Conservation (phyloP, 92 coral and sea anemone genomes). For the Zoanthus solanderi region DNA sequence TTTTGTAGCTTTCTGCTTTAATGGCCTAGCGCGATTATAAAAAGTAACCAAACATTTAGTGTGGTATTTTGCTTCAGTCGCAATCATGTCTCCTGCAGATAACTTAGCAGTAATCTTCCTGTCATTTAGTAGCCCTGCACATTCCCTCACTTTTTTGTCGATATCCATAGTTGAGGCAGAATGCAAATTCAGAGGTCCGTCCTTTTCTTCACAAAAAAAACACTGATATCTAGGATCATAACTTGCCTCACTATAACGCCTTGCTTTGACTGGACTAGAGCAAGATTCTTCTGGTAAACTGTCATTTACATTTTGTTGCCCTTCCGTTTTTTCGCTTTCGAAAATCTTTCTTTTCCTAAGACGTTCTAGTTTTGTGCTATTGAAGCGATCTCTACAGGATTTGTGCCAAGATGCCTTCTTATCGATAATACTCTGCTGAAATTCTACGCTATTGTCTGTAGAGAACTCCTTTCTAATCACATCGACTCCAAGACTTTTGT, state of each 20-base stretch:
- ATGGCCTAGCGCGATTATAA: slow-evolving; percentile 36
- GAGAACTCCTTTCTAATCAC: slow-evolving; percentile 12
- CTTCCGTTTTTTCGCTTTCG: slow-evolving; percentile 18
- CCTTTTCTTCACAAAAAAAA: slow-evolving; percentile 39
- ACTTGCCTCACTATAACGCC: slow-evolving; percentile 32
- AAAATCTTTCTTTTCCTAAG: slow-evolving; percentile 52
- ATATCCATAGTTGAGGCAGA: slow-evolving; percentile 53
- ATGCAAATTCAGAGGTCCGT: slow-evolving; percentile 44
- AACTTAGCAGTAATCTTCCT: slow-evolving; percentile 66
- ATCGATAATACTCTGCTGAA: slow-evolving; percentile 18
- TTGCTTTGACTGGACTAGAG: slow-evolving; percentile 56
- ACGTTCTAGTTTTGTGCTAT: slow-evolving; percentile 49
- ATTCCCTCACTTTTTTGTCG: slow-evolving; percentile 58
- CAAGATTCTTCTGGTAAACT: slow-evolving; percentile 37
- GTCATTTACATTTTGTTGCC: slow-evolving; percentile 45
- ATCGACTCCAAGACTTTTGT: slow-evolving; percentile 35
- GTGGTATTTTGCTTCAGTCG: slow-evolving; percentile 48
- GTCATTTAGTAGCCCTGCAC: slow-evolving; percentile 66
- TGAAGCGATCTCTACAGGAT: slow-evolving; percentile 56
- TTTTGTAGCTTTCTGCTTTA: slow-evolving; percentile 43
- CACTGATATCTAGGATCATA: slow-evolving; percentile 27
- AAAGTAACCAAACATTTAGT: slow-evolving; percentile 41
- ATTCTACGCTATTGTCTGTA: slow-evolving; percentile 36
- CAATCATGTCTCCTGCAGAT: slow-evolving; percentile 45
- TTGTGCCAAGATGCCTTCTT: slow-evolving; percentile 46